phyloP scores from a whole-genome alignment of 2,888 invertebrate species.

The Amblyteles armatorius region DNA sequence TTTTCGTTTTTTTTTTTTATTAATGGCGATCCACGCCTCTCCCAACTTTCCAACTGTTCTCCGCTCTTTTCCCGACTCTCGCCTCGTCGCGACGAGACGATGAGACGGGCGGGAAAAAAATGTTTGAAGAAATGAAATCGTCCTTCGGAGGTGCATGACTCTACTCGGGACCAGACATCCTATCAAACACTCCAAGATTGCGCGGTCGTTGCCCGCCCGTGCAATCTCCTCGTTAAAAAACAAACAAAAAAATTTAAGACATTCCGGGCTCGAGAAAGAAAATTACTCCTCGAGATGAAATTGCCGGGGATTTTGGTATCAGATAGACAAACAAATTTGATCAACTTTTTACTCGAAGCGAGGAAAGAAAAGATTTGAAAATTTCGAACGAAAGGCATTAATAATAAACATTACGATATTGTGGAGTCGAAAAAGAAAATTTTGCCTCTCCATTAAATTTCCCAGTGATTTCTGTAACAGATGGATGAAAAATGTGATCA shows the following conservation, averaged over 20 bases:
- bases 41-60: background rate
- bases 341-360: no score
- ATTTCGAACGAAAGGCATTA: no score
- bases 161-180: slow-evolving; percentile 2
- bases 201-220: background rate
- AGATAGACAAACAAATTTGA: no score
- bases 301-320: background rate
- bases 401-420: no score
- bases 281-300: background rate
- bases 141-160: background rate
- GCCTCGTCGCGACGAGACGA: slow-evolving; percentile 1
- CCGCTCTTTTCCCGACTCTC: background rate
- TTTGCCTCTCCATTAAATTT: no score
- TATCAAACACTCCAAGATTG: slow-evolving; percentile 1
- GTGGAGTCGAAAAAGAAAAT: no score
- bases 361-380: no score
- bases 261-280: background rate
- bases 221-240: background rate
- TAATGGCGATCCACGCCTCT: background rate
- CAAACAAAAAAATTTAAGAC: background rate
- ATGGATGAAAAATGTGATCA: no score
- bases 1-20: background rate
- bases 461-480: no score
- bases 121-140: slow-evolving; percentile 3
- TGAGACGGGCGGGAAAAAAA: background rate